These are phyloP conservation scores for Encarsia formosa DNA, from an alignment of 2,888 invertebrate species.

Conservation along the genomic window DNA sequence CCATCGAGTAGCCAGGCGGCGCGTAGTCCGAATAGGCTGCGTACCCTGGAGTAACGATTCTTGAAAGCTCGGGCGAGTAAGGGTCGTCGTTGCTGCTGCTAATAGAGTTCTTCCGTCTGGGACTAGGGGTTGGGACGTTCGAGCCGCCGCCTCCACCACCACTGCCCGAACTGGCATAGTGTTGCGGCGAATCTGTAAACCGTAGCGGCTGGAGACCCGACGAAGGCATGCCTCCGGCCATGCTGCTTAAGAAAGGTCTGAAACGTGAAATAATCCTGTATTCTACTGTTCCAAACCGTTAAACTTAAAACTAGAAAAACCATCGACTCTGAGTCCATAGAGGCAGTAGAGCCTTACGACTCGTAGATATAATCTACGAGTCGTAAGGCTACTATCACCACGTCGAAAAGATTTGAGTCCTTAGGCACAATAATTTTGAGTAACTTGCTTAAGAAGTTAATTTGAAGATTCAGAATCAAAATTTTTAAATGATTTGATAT, in stretches of 20 bases:
- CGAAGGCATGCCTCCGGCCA: constrained; percentile 40
- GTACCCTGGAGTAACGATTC: constrained; percentile 44
- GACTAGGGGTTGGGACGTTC: constrained; percentile 62
- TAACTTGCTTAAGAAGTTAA: too few relatives aligned
- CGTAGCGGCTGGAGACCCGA: constrained; percentile 58
- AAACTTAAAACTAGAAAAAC: too few relatives aligned
- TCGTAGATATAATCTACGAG: too few relatives aligned
- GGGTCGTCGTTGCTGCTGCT: constrained; percentile 59
- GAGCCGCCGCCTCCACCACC: neutral
- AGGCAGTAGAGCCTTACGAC: too few relatives aligned
- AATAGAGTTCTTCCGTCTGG: constrained; percentile 65
- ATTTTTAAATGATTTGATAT: too few relatives aligned
- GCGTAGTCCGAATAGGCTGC: constrained; percentile 43
- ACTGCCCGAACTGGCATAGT: constrained; percentile 56
- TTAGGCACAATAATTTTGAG: too few relatives aligned
- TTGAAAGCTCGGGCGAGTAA: constrained; percentile 47
- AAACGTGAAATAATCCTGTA: constrained; percentile 16
- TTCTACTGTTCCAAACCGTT: too few relatives aligned
- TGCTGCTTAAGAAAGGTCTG: constrained; percentile 46
- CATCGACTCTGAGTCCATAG: too few relatives aligned
- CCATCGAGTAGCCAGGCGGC: constrained; percentile 42
- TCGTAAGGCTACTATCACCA: too few relatives aligned
- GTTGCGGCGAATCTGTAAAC: constrained; percentile 73
- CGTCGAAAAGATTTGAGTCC: too few relatives aligned
- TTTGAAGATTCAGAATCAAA: too few relatives aligned